Evolutionary conservation across 2,113 vertebrate genomes (phyloP), one percentile per base, ranked within the genome.

Genomic region (Nannospalax galili): DNA sequence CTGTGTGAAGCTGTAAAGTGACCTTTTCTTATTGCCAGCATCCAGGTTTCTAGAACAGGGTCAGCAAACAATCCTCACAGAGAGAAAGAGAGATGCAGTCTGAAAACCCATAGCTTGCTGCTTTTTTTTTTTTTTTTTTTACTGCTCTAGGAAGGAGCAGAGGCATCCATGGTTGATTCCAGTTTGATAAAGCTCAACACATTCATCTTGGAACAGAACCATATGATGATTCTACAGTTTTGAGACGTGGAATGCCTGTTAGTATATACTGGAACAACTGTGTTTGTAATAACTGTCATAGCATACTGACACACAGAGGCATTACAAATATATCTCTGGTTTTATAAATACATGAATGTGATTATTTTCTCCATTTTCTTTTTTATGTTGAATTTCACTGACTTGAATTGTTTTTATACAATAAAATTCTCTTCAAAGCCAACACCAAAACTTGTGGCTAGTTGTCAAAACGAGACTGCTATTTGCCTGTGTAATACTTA

Each of bases 1-100:
- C 94, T 94, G 65, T 52, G 97, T 96, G 90, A 98, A 97, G 95
- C 92, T 81, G 91, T 97, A 85, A 98, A 96, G 79, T 97, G 97
- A 94, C 96, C 96, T 98, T 97, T 97, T 42, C 84, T 95, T 81
- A 95, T 94, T 65, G 35, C 26, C 15, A 84, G 94, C 95, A 84
- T 94, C 90, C 52, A 67, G 94, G 19, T 80, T 98, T n/a, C 88
- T 92, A 77, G 73, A 97, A 86, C 45, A 88, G 64, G 91, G 90
- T 92, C 93, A 94, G 77, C 91, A 81, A 94, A 90, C 95, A 97
- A 85, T 88, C 90, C 42, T 96, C 56, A 64, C 56, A 1, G 73
- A 91, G 90, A 52, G 84, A 20, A 97, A 97, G 93, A 84, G 42
- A 88, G 58, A 22, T 16, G 67, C 9, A 37, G n/a, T n/a, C 80